These are phyloP conservation scores for Saimiri boliviensis DNA, from an alignment of 2,113 vertebrate genomes.

Conservation along the genomic window DNA sequence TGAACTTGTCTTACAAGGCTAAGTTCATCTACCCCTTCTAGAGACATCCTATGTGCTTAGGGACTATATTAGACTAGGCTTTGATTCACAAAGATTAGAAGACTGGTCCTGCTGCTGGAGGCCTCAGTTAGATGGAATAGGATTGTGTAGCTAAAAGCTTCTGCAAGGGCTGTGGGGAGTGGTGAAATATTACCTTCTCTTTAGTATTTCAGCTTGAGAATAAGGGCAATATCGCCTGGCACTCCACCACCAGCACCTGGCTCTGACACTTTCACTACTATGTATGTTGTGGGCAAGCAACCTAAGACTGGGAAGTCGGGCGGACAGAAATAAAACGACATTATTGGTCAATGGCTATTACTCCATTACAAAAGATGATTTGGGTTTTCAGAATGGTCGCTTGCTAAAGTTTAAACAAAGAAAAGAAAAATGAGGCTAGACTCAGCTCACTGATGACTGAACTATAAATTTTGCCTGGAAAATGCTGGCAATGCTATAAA, in stretches of 20 bases:
- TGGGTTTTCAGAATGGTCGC: conserved; percentile 4
- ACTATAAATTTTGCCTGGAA: conserved; percentile 81
- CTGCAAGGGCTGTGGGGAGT: neutral
- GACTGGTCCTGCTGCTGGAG: neutral
- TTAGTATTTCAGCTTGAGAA: neutral
- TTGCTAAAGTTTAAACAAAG: conserved; percentile 10
- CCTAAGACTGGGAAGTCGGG: neutral
- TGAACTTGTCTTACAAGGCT: neutral
- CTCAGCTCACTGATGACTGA: conserved; percentile 70
- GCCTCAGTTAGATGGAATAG: neutral
- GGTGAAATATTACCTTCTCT: neutral
- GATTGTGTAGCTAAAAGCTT: neutral
- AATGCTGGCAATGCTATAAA: conserved; percentile 80
- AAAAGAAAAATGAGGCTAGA: conserved; percentile 54
- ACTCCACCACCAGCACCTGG: neutral
- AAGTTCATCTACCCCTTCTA: neutral
- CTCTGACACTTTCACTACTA: neutral
- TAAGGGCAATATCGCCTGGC: neutral
- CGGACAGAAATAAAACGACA: neutral
- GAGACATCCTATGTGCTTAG: neutral
- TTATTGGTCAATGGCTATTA: neutral
- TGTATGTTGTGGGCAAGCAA: neutral
- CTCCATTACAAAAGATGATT: conserved; percentile 18
- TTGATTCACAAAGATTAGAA: neutral
- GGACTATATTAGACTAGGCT: neutral